phyloP scores from a whole-genome alignment of 2,888 invertebrate species.

The Hyles lineata region DNA sequence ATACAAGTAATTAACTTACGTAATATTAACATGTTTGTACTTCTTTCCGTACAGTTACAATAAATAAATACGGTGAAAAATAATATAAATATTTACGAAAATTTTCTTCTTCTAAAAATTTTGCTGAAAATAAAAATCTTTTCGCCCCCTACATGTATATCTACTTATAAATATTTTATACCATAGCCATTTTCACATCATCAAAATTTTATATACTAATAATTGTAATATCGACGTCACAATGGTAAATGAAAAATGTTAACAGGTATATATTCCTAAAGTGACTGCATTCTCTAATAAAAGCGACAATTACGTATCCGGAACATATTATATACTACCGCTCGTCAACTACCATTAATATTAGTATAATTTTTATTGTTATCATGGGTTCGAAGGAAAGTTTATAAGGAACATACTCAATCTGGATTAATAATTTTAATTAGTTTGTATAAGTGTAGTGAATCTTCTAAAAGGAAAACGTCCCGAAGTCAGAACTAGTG shows the following conservation, averaged over 20 bases:
- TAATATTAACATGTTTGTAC: constrained; percentile 74
- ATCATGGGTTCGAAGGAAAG: constrained; percentile 14
- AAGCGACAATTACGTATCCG: constrained; percentile 15
- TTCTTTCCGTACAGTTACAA: constrained; percentile 72
- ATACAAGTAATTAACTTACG: constrained; percentile 71
- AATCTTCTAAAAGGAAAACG: constrained; percentile 75
- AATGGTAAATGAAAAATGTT: neutral
- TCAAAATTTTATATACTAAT: constrained; percentile 15
- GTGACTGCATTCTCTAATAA: constrained; percentile 25
- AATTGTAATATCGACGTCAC: constrained; percentile 23
- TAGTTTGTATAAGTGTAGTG: constrained; percentile 59
- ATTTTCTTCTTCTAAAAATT: constrained; percentile 62
- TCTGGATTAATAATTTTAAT: constrained; percentile 24
- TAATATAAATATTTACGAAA: constrained; percentile 63
- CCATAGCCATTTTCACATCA: constrained; percentile 41
- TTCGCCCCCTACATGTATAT: constrained; percentile 46
- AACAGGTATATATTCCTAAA: constrained; percentile 11
- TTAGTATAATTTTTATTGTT: constrained; percentile 25
- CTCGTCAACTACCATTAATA: constrained; percentile 22
- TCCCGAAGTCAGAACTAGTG: constrained; percentile 61
- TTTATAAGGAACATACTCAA: constrained; percentile 21
- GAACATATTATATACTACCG: constrained; percentile 23
- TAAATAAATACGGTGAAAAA: constrained; percentile 64
- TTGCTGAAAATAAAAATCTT: constrained; percentile 53
- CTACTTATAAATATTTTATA: constrained; percentile 48